Percentiles rank a stretch among this genome's conserved stretches.
phyloP scores from a whole-genome alignment of 2,113 vertebrate species.

The Brevimyrus niger region DNA sequence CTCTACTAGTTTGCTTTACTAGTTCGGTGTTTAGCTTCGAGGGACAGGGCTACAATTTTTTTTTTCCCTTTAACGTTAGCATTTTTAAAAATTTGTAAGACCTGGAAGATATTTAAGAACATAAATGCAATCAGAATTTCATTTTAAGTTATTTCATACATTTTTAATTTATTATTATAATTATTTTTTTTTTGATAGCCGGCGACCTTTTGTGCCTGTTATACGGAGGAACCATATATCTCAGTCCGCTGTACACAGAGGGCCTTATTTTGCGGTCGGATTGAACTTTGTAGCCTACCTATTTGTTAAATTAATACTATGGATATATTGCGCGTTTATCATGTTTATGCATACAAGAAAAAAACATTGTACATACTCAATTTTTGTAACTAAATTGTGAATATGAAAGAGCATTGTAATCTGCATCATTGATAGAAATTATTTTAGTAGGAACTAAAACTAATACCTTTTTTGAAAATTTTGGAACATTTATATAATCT shows the following conservation, averaged over 20 bases:
- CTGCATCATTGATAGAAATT: conserved; percentile 57
- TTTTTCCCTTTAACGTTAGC: neutral
- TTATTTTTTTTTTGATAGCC: conserved; percentile 45
- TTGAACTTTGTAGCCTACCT: conserved; percentile 56
- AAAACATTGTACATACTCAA: conserved; percentile 51
- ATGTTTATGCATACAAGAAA: conserved; percentile 40
- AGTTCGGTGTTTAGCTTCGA: conserved; percentile 26
- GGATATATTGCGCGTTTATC: conserved; percentile 51
- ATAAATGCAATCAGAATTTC: conserved; percentile 33
- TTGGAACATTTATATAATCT: conserved; percentile 62
- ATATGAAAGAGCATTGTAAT: conserved; percentile 64
- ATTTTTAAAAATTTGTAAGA: conserved; percentile 21
- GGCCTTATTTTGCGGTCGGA: conserved; percentile 54
- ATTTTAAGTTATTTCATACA: conserved; percentile 62
- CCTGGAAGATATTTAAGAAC: conserved; percentile 60
- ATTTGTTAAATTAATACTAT: conserved; percentile 56
- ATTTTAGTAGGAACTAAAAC: conserved; percentile 61
- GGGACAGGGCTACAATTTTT: neutral
- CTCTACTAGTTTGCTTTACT: conserved; percentile 24
- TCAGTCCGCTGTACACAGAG: conserved; percentile 29
- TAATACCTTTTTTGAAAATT: conserved; percentile 53
- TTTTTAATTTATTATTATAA: conserved; percentile 60
- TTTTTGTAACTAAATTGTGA: conserved; percentile 57
- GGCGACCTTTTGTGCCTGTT: conserved; percentile 62
- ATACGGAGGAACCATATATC: conserved; percentile 51